phyloP scores from a whole-genome alignment of 2,797 vertebrate species.

The Neoniphon sammara region DNA sequence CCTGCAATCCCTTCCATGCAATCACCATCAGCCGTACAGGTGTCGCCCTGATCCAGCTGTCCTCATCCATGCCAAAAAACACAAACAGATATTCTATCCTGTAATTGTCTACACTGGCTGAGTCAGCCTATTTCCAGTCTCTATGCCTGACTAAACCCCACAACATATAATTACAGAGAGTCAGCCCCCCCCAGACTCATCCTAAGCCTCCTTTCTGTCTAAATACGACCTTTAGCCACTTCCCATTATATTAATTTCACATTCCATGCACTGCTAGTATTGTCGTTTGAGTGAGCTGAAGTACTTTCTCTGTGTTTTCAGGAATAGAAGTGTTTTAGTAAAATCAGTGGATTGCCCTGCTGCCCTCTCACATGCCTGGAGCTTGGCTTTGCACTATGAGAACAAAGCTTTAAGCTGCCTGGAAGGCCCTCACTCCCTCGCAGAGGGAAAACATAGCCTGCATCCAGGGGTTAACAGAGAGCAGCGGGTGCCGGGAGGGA shows the following conservation, averaged over 20 bases:
- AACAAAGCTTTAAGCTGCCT: slow-evolving; percentile 30
- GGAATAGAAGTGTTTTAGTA: slow-evolving; percentile 24
- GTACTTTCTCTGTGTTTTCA: not conserved
- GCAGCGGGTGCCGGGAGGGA: not conserved
- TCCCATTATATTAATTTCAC: slow-evolving; percentile 29
- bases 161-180: slow-evolving; percentile 60
- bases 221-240: slow-evolving; percentile 38
- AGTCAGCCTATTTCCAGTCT: slow-evolving; percentile 58
- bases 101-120: slow-evolving; percentile 62
- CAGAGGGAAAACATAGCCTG: slow-evolving; percentile 33
- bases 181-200: slow-evolving; percentile 13
- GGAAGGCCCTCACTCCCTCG: slow-evolving; percentile 31
- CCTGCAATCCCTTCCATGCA: slow-evolving; percentile 21
- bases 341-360: slow-evolving; percentile 9
- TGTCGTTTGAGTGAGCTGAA: slow-evolving; percentile 19
- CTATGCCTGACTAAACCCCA: slow-evolving; percentile 37
- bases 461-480: slow-evolving; percentile 4
- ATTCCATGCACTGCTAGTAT: slow-evolving; percentile 8
- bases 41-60: slow-evolving; percentile 51
- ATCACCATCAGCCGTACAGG: slow-evolving; percentile 45
- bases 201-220: slow-evolving; percentile 29
- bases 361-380: slow-evolving; percentile 20
- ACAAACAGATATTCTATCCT: slow-evolving; percentile 60
- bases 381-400: slow-evolving; percentile 4
- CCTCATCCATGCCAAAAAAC: slow-evolving; percentile 43